Base-by-base conservation (phyloP, 1,140 invertebrate species). In the Conopomorpha cramerella region DNA sequence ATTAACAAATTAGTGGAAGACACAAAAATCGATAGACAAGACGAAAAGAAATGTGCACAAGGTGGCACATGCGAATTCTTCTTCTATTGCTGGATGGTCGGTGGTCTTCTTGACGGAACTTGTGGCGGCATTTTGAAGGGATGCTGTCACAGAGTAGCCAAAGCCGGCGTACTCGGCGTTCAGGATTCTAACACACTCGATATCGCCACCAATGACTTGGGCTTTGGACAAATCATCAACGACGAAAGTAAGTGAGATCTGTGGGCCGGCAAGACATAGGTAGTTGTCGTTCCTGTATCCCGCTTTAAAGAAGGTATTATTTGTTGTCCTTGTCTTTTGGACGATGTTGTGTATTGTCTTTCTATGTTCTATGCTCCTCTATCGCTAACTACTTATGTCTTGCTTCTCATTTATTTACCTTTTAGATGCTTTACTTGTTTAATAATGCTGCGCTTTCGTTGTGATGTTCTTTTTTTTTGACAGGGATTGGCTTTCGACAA, bases 11-110 rank as follows among this genome's bases (percentile, higher is more conserved):
- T 58, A 60, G 38, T 36, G 11, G 40, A 64, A 47, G 47, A 49
- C 14, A 12, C 25, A 29, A 49, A 42, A 39, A 57, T 43, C 15
- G 42, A 71, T 41, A 71, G 70, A 54, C 64, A 78, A 36, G 77
- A 79, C 35, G 65, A 77, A 37, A 72, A 79, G 41, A 74, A 64
- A 16, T 82, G 82, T 45, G 63, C 79, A 14, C 83, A 88, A 52
- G 89, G 89, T 48, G 89, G 90, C 28, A 89, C 84, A 46, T 96
- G 93, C 71, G 91, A 95, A 78, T 95, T 95, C 80, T 94, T 95
- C 81, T 81, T 95, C 48, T 86, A 89, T 61, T 95, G 92, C 78
- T 95, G 92, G 93, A 85, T 95, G 81, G 84, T 88, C 29, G 91
- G 91, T 43, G 93, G 93, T 40, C 82, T 93, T 41, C 82, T 95